Conservation (phyloP, 2,113 vertebrate genomes). For the Pitta sordida region DNA sequence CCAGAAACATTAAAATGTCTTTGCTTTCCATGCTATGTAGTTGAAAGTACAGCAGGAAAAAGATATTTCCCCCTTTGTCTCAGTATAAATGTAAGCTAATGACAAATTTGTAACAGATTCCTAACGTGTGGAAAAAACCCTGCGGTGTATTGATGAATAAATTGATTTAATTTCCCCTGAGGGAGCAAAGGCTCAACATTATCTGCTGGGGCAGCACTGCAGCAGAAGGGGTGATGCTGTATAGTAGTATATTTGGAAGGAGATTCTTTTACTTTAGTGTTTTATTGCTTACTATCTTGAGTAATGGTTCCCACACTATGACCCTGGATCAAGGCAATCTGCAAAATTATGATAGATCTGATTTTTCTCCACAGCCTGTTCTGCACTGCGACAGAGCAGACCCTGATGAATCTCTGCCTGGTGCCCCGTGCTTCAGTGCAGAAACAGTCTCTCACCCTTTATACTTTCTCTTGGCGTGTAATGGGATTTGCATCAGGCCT, state of each 20-base stretch:
- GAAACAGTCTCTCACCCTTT: not conserved
- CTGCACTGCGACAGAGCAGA: accelerated
- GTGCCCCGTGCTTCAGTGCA: accelerated
- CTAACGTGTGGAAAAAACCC: not conserved
- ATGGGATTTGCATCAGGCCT: not conserved
- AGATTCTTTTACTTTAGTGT: not conserved
- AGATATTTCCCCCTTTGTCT: not conserved
- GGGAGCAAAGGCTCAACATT: not conserved
- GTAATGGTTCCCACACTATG: not conserved
- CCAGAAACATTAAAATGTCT: not conserved
- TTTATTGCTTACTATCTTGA: not conserved
- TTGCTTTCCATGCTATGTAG: not conserved
- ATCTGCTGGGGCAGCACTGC: not conserved
- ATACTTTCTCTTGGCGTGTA: not conserved
- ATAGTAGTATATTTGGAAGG: not conserved
- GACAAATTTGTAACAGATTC: not conserved
- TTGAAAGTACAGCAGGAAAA: not conserved
- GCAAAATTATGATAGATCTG: not conserved
- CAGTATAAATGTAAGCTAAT: not conserved
- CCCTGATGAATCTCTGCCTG: not conserved
- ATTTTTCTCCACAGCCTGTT: not conserved
- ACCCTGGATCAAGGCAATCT: not conserved
- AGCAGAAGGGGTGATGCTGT: not conserved
- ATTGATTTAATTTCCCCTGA: not conserved
- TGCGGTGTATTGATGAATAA: not conserved